Percentiles rank a stretch among this genome's conserved stretches.
phyloP scores from a whole-genome alignment of 92 coral and sea anemone species.

The Palythoa heliodiscus region DNA sequence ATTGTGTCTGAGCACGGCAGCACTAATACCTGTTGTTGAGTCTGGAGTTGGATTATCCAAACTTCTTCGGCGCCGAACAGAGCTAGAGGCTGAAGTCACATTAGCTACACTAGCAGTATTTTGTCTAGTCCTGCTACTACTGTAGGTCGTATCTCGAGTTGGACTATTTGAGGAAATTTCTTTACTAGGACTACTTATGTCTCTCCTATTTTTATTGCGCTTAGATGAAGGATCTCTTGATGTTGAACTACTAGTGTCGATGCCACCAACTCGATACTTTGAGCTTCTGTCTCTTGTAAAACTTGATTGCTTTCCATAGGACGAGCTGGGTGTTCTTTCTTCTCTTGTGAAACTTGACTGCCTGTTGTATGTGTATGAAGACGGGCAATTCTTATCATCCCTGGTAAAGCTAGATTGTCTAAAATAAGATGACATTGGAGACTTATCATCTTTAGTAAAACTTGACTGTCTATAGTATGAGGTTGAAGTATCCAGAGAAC shows the following conservation, averaged over 20 bases:
- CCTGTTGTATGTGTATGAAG: slow-evolving; percentile 11
- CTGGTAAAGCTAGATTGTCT: slow-evolving; percentile 37
- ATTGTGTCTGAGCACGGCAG: not conserved
- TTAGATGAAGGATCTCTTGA: not conserved
- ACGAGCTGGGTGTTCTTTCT: slow-evolving; percentile 17
- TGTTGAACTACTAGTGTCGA: slow-evolving; percentile 3
- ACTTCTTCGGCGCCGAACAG: not conserved
- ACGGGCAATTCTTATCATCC: slow-evolving; percentile 1
- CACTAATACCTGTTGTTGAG: not conserved
- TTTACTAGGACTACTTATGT: slow-evolving; percentile 13
- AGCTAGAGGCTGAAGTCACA: not conserved
- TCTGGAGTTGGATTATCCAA: slow-evolving; percentile 6
- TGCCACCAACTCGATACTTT: not conserved
- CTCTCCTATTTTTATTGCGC: not conserved
- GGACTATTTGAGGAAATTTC: slow-evolving; percentile 2
- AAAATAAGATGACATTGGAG: slow-evolving; percentile 13
- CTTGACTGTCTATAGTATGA: slow-evolving; percentile 33
- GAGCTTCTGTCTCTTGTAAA: slow-evolving; percentile 26
- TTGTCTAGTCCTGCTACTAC: slow-evolving; percentile 17
- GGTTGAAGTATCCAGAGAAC: slow-evolving; percentile 9
- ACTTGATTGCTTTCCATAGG: slow-evolving; percentile 26
- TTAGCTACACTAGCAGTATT: not conserved
- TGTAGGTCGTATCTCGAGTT: not conserved
- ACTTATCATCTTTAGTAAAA: slow-evolving; percentile 31
- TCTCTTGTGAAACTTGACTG: slow-evolving; percentile 40